Percentiles rank a stretch among this genome's conserved stretches.
Evolutionary conservation across 2,888 invertebrate genomes (phyloP).

Genomic region (Archaeoteleia sp.): DNA sequence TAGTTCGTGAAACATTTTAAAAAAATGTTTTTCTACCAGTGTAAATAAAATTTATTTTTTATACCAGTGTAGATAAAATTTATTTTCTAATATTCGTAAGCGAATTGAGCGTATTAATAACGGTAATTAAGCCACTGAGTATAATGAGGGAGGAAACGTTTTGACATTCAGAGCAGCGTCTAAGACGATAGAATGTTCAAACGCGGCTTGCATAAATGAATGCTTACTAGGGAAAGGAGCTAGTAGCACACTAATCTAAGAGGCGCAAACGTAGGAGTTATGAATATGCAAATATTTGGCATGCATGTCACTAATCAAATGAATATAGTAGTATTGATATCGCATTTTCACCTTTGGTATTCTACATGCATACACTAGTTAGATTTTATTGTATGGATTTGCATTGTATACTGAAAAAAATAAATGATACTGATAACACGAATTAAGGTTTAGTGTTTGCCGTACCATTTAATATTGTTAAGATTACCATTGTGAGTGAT

Average conservation of each 20-base stretch:
- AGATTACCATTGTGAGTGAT: too few relatives aligned
- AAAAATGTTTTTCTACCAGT: too few relatives aligned
- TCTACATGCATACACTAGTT: not conserved
- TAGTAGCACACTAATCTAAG: conserved; percentile 24
- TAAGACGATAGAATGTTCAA: conserved; percentile 45
- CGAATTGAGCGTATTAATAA: conserved; percentile 20
- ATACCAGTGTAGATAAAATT: conserved; percentile 2
- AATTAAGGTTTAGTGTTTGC: too few relatives aligned
- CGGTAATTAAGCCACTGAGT: conserved; percentile 13
- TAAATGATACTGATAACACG: not conserved
- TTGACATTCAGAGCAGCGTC: conserved; percentile 39
- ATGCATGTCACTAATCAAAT: conserved; percentile 51
- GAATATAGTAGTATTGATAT: conserved; percentile 55
- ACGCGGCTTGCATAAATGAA: conserved; percentile 47
- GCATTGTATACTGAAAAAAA: not conserved
- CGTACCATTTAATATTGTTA: too few relatives aligned
- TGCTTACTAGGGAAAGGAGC: conserved; percentile 7
- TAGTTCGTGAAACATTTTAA: too few relatives aligned
- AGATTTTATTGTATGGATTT: too few relatives aligned
- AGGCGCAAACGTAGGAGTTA: conserved; percentile 52
- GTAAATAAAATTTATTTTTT: too few relatives aligned
- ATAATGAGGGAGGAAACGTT: conserved; percentile 35
- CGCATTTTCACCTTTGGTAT: conserved; percentile 21
- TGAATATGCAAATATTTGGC: conserved; percentile 63
- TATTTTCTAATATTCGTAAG: not conserved